Evolutionary conservation across 2,113 vertebrate genomes (phyloP).

Genomic region (Galemys pyrenaicus): DNA sequence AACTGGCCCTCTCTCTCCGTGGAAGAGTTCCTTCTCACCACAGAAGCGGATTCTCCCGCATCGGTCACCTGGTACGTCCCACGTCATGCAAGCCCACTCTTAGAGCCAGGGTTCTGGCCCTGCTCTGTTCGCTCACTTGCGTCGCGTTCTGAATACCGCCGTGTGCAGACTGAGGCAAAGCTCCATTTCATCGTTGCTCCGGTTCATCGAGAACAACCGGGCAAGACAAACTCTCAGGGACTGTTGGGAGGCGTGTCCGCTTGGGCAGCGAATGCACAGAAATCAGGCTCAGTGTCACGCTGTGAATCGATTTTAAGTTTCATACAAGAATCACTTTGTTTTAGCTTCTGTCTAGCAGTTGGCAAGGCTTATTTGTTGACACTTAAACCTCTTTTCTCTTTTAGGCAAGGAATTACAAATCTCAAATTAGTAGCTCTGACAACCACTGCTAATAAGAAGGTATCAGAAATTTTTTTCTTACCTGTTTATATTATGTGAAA

Average conservation of each 20-base stretch:
- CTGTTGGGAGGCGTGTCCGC: background rate
- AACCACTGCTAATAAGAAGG: slow-evolving; percentile 81
- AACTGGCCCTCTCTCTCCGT: slow-evolving; percentile 89
- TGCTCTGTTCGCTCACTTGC: background rate
- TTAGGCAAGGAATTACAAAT: slow-evolving; percentile 90
- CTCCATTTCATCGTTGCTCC: background rate
- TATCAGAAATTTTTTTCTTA: background rate
- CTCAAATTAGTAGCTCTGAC: slow-evolving; percentile 93
- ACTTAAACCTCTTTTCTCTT: slow-evolving; percentile 44
- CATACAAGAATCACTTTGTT: background rate
- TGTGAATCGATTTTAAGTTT: background rate
- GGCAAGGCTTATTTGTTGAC: slow-evolving; percentile 9
- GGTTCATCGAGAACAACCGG: background rate
- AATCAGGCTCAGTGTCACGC: background rate
- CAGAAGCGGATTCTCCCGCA: slow-evolving; percentile 90
- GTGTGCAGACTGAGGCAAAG: background rate
- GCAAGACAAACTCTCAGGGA: background rate
- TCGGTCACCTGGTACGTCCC: slow-evolving; percentile 86
- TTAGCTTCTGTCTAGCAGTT: background rate
- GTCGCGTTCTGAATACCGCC: background rate
- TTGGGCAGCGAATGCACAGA: background rate
- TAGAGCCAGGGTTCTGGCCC: background rate
- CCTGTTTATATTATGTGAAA: background rate
- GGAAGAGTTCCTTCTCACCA: slow-evolving; percentile 93
- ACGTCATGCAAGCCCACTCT: slow-evolving; percentile 17